Percentiles rank a stretch among this genome's conserved stretches.
Conservation (phyloP, 2,113 vertebrate genomes). For the Esox niger region DNA sequence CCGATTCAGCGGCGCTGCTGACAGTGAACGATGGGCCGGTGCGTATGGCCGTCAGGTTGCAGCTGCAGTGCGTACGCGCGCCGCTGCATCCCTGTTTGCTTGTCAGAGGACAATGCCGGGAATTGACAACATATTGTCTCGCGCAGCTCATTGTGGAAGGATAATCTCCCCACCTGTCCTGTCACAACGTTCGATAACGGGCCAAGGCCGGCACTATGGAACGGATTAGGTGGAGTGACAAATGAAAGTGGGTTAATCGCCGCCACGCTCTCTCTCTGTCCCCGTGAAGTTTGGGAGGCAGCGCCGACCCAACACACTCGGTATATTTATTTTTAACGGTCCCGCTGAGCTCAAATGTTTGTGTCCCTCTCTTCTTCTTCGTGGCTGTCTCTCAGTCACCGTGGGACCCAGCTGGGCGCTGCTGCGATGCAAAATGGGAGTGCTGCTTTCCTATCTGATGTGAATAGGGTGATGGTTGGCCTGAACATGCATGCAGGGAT, state of each 20-base stretch:
- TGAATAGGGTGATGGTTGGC: too few relatives aligned
- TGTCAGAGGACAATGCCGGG: slow-evolving; percentile 20
- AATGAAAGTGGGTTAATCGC: slow-evolving; percentile 32
- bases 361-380: too few relatives aligned
- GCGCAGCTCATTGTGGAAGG: slow-evolving; percentile 24
- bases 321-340: slow-evolving; percentile 10
- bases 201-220: neutral
- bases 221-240: slow-evolving; percentile 29
- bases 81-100: slow-evolving; percentile 40
- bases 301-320: neutral
- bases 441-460: too few relatives aligned
- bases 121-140: slow-evolving; percentile 49
- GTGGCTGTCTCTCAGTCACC: too few relatives aligned
- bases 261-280: slow-evolving; percentile 5
- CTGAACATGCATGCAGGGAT: too few relatives aligned
- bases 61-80: slow-evolving; percentile 39
- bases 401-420: too few relatives aligned
- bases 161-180: slow-evolving; percentile 49
- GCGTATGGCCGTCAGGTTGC: slow-evolving; percentile 38
- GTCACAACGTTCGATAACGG: slow-evolving; percentile 17
- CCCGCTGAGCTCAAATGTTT: too few relatives aligned
- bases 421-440: too few relatives aligned
- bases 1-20: slow-evolving; percentile 44
- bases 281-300: neutral
- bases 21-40: slow-evolving; percentile 57